Conservation (phyloP, 2,797 vertebrate species). For the Sebastes glaucus region DNA sequence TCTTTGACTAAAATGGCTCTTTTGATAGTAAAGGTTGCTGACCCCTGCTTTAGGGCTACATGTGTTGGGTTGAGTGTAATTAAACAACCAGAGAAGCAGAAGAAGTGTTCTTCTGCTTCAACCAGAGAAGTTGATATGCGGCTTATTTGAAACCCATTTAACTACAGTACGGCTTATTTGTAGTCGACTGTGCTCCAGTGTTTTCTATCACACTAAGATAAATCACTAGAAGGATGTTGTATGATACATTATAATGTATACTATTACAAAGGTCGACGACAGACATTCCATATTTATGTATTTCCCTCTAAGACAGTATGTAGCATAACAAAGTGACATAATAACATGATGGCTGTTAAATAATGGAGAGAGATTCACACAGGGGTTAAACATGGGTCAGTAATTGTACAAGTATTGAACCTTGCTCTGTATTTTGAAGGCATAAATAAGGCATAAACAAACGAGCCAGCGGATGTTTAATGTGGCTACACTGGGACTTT, state of each 20-base stretch:
- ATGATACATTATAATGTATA: neutral
- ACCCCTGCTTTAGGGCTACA: too few species aligned
- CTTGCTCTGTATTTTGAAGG: conserved; percentile 49
- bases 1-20: too few species aligned
- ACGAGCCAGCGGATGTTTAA: conserved; percentile 60
- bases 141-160: neutral
- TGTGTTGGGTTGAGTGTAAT: too few species aligned
- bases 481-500: conserved; percentile 58
- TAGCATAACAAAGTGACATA: conserved; percentile 43
- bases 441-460: conserved; percentile 72
- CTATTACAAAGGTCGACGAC: neutral
- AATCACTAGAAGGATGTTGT: conserved; percentile 6
- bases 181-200: neutral
- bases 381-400: conserved; percentile 65
- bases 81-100: too few species aligned
- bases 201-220: neutral
- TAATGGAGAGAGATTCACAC: conserved; percentile 45
- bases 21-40: too few species aligned
- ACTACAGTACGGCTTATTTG: neutral
- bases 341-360: conserved; percentile 45
- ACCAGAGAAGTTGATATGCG: neutral
- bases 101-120: too few species aligned
- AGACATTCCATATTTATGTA: conserved; percentile 5
- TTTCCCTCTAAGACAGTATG: conserved; percentile 26
- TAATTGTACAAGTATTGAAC: conserved; percentile 57